Percentiles rank a stretch among this genome's conserved stretches.
Evolutionary conservation across 2,888 invertebrate genomes (phyloP).

Genomic region (Drosophila demipolita): DNA sequence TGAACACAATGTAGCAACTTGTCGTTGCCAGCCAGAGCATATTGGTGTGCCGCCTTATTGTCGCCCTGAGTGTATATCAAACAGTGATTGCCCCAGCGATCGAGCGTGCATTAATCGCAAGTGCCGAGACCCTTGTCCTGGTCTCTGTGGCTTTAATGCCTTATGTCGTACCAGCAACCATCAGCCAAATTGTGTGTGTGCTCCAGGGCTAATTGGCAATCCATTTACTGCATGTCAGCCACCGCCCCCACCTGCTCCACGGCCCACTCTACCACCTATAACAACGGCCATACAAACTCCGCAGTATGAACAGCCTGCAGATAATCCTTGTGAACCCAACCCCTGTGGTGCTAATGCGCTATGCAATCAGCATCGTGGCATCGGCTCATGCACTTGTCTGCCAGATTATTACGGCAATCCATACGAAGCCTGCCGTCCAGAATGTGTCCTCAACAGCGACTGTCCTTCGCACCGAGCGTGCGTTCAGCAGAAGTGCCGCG

Average conservation of each 20-base stretch:
- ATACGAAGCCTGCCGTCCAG: constrained; percentile 90
- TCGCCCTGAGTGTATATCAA: constrained; percentile 90
- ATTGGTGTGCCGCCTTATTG: constrained; percentile 90
- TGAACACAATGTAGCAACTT: constrained; percentile 89
- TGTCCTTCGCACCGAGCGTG: constrained; percentile 91
- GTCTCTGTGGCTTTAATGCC: constrained; percentile 90
- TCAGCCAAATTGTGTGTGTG: constrained; percentile 90
- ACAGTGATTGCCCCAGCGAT: constrained; percentile 90
- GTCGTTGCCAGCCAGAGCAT: constrained; percentile 89
- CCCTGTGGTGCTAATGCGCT: constrained; percentile 91
- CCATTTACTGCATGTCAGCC: constrained; percentile 88
- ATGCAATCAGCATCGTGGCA: constrained; percentile 88
- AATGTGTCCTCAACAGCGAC: constrained; percentile 92
- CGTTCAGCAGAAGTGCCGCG: constrained; percentile 90
- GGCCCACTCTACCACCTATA: constrained; percentile 11
- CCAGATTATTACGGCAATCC: constrained; percentile 88
- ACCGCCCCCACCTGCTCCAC: constrained; percentile 30
- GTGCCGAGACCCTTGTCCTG: constrained; percentile 91
- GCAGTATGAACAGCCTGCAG: constrained; percentile 70
- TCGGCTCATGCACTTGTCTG: constrained; percentile 90
- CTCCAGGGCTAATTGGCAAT: constrained; percentile 88
- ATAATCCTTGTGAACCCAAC: constrained; percentile 88
- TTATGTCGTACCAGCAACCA: constrained; percentile 91
- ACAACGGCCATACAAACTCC: constrained; percentile 48
- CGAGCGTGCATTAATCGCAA: constrained; percentile 91